phyloP scores from a whole-genome alignment of 2,888 invertebrate genomes.

The Stenodera caucasica region DNA sequence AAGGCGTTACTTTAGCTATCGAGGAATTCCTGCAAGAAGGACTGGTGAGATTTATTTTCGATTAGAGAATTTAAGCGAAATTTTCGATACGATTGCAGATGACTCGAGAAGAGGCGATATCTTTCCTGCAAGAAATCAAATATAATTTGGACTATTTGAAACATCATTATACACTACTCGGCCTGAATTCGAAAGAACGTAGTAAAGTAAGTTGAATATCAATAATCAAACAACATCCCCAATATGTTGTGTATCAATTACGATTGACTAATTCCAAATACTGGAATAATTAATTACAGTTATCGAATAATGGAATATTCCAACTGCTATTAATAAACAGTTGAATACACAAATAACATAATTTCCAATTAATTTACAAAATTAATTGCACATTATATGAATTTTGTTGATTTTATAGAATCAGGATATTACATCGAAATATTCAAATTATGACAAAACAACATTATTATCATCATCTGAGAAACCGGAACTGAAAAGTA shows the following conservation, averaged over 20 bases:
- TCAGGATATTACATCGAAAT: conserved; percentile 19
- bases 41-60: conserved; percentile 58
- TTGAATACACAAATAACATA: too few species aligned
- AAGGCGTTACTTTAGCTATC: conserved; percentile 74
- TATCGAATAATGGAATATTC: neutral
- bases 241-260: neutral
- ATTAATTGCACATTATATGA: too few species aligned
- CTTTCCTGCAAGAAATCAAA: conserved; percentile 75
- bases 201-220: conserved; percentile 36
- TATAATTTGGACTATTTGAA: conserved; percentile 72
- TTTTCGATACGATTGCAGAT: conserved; percentile 58
- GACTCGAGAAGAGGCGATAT: conserved; percentile 73
- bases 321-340: neutral
- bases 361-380: too few species aligned
- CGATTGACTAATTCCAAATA: neutral
- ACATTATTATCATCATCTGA: conserved; percentile 13
- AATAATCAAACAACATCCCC: neutral
- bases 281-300: too few species aligned
- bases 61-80: too few species aligned
- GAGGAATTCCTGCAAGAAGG: conserved; percentile 78
- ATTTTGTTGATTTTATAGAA: too few species aligned
- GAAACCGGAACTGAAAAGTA: conserved; percentile 40
- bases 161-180: conserved; percentile 63
- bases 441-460: conserved; percentile 13
- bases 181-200: conserved; percentile 46